phyloP scores from a whole-genome alignment of 2,888 invertebrate species.

The Isotomurus palustris region DNA sequence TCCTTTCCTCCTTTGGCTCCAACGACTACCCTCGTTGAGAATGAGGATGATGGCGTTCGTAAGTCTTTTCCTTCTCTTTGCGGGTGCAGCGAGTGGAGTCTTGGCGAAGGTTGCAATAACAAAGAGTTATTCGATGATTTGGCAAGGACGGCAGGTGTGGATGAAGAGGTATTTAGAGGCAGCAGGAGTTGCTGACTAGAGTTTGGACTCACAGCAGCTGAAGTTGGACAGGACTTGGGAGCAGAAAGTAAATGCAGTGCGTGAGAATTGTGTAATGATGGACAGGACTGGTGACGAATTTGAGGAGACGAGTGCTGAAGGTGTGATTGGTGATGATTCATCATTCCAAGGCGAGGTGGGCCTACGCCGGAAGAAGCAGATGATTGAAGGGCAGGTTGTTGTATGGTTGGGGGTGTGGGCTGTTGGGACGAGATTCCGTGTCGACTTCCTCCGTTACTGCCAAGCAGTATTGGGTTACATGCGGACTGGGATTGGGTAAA shows the following conservation, averaged over 20 bases:
- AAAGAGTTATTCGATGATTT: neutral
- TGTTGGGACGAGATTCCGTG: no score
- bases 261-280: slow-evolving; percentile 36
- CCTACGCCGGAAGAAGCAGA: no score
- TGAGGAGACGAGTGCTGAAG: no score
- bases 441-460: neutral
- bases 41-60: slow-evolving; percentile 44
- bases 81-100: slow-evolving; percentile 45
- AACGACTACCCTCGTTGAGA: slow-evolving; percentile 44
- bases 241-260: slow-evolving; percentile 31
- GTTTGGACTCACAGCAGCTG: slow-evolving; percentile 43
- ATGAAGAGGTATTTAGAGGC: slow-evolving; percentile 36
- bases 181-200: slow-evolving; percentile 43
- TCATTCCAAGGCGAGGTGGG: slow-evolving; percentile 25
- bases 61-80: slow-evolving; percentile 40
- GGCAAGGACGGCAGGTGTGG: slow-evolving; percentile 10
- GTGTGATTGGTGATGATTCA: slow-evolving; percentile 34
- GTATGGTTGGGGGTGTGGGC: neutral
- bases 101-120: slow-evolving; percentile 24
- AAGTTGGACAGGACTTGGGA: slow-evolving; percentile 43
- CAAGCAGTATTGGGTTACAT: neutral
- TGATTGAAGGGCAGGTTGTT: slow-evolving; percentile 1
- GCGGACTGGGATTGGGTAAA: neutral
- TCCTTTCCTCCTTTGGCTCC: slow-evolving; percentile 15
- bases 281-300: slow-evolving; percentile 44